A percentile compares a stretch with the other conserved stretches of the same genome.
These are phyloP conservation scores for Sinocyclocheilus maitianheensis DNA, from an alignment of 2,113 vertebrate species.

Conservation along the genomic window DNA sequence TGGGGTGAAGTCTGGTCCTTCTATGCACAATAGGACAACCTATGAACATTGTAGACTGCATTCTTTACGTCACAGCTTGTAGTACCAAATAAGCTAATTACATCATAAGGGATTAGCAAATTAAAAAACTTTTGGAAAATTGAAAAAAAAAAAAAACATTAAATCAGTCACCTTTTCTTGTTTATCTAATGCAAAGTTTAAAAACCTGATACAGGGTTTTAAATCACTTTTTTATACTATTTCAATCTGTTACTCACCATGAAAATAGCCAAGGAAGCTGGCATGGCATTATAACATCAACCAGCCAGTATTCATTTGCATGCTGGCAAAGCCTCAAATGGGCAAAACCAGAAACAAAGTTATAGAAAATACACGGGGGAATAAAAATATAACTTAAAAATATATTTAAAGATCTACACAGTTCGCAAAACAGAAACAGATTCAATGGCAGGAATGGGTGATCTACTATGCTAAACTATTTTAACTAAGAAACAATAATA, in stretches of 20 bases:
- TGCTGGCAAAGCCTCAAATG: no score
- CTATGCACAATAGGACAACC: not conserved
- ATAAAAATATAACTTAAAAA: not conserved
- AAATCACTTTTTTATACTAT: no score
- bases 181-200: not conserved
- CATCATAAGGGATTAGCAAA: not conserved
- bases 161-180: not conserved
- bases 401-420: conserved; percentile 36
- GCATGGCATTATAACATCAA: no score
- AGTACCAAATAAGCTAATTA: not conserved
- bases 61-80: not conserved
- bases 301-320: no score
- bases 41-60: not conserved
- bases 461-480: not conserved
- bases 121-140: no score
- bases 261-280: no score
- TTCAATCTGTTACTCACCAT: no score
- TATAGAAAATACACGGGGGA: not conserved
- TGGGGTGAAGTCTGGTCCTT: not conserved
- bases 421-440: not conserved
- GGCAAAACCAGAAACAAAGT: no score
- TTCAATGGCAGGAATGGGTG: not conserved
- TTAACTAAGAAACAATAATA: no score
- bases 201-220: no score
- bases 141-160: no score